Evolutionary conservation across 2,888 invertebrate genomes (phyloP), one percentile per base, ranked within the genome.

Genomic region (Incurvaria masculella): DNA sequence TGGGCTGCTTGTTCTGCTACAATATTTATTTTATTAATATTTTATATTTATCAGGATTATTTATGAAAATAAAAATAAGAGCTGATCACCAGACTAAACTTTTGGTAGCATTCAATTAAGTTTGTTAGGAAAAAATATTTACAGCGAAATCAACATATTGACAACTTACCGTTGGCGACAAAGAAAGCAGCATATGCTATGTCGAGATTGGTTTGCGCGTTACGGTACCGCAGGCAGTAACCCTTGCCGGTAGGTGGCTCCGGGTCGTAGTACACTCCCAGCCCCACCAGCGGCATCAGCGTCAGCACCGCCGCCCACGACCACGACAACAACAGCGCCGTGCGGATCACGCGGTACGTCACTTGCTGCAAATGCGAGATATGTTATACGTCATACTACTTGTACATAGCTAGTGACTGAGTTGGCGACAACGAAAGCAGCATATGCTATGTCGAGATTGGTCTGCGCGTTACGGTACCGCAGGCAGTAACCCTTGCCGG

Each of bases 161-260:
- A 10, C 21, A 11, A 67, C 82, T 82, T 68, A 92, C 92, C 92
- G 60, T 88, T 88, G 27, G 79, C 63, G 58, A 91, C 88, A 67
- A 89, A 91, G 45, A 90, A 69, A 57, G 87, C 84, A 3, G 91
- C 89, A 62, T 93, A 94, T 1, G 82, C 81, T 53, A 86, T 76
- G 69, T 92, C 91, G 33, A 70, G 66, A 1, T 80, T 63, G 21
- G 80, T 69, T 6, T 70, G 72, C 0, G 90, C 92, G 60, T 87
- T 81, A 49, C 91, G 78, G 69, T 92, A 92, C 42, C 92, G 83
- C 43, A 76, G 68, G 64, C 92, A 93, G 55, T 69, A 63, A 5
- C 64, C 60, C 43, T 56, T 69, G 38, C 11, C 57, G 59, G 62
- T 71, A n/a, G n/a, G n/a, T n/a, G n/a, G n/a, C n/a, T n/a, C n/a